Evolutionary conservation across 2,888 invertebrate genomes (phyloP).

Genomic region (Thecocarcelia acutangulata): DNA sequence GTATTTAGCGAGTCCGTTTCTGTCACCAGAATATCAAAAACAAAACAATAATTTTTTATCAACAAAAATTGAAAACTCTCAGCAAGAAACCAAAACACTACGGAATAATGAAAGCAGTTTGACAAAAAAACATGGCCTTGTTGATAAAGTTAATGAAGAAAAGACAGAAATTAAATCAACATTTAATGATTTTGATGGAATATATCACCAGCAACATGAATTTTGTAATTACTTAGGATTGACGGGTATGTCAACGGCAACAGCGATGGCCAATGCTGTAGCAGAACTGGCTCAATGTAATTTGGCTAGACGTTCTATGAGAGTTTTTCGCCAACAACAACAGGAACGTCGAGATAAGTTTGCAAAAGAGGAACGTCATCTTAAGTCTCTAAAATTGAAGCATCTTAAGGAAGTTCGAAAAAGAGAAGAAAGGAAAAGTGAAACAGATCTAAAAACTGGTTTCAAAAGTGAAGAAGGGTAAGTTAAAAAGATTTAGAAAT

Average conservation of each 20-base stretch:
- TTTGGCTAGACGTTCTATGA: constrained; percentile 76
- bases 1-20: constrained; percentile 55
- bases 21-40: constrained; percentile 10
- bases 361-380: constrained; percentile 47
- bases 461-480: constrained; percentile 51
- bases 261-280: constrained; percentile 77
- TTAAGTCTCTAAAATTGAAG: constrained; percentile 42
- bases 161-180: constrained; percentile 20
- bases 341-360: constrained; percentile 71
- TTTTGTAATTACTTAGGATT: constrained; percentile 80
- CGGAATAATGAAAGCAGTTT: not conserved
- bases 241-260: constrained; percentile 78
- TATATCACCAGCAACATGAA: constrained; percentile 78
- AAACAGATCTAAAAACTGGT: not conserved
- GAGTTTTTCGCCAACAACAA: constrained; percentile 76
- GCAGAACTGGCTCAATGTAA: constrained; percentile 76
- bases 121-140: not conserved
- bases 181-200: constrained; percentile 43
- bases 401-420: constrained; percentile 43
- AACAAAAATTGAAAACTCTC: constrained; percentile 28
- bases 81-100: not conserved
- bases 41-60: constrained; percentile 20
- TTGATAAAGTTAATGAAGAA: not conserved
- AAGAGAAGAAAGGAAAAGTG: constrained; percentile 27
- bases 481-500: not conserved